phyloP scores from a whole-genome alignment of 1,140 invertebrate genomes.

The Aricia agestis region DNA sequence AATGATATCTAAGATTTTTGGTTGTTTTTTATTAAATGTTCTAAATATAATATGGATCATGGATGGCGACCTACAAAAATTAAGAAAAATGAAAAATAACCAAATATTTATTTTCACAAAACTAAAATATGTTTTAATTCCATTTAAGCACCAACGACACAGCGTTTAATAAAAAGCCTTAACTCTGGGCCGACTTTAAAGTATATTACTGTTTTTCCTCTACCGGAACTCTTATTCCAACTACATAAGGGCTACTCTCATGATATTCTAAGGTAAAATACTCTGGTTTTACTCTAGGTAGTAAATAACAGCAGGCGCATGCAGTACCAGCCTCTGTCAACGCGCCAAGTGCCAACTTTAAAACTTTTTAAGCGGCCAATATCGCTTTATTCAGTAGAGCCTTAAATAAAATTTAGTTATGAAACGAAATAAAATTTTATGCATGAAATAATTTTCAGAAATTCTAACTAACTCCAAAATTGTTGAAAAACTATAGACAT shows the following conservation, averaged over 20 bases:
- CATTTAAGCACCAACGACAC: slow-evolving; percentile 7
- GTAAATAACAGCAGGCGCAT: slow-evolving; percentile 60
- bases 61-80: no score
- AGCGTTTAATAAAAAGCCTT: slow-evolving; percentile 23
- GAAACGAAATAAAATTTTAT: not conserved
- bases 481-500: no score
- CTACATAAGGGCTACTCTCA: no score
- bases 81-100: no score
- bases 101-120: no score
- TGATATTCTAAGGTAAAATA: no score
- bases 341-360: slow-evolving; percentile 48
- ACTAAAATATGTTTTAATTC: no score
- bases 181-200: slow-evolving; percentile 16
- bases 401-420: not conserved
- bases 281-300: slow-evolving; percentile 27
- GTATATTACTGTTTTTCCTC: no score
- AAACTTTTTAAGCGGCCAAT: slow-evolving; percentile 32
- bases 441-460: not conserved
- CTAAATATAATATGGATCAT: no score
- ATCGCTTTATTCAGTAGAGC: slow-evolving; percentile 17
- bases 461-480: not conserved
- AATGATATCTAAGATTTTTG: no score
- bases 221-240: no score
- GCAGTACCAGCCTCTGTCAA: slow-evolving; percentile 41
- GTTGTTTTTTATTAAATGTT: no score